A percentile compares a stretch with the other conserved stretches of the same genome.
Conservation (phyloP, 2,888 invertebrate species). For the Rutpela maculata region DNA sequence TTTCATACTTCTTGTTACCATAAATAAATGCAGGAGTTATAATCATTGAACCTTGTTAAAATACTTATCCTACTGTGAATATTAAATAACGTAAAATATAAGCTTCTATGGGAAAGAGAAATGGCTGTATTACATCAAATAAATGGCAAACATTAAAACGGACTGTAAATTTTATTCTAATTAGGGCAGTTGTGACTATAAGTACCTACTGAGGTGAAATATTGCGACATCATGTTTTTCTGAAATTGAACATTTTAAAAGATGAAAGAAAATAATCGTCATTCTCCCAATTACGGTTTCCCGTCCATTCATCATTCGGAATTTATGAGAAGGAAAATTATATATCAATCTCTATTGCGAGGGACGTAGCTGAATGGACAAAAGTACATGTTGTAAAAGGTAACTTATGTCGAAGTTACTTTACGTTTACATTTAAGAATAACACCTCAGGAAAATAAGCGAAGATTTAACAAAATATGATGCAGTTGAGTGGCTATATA, state of each 20-base stretch:
- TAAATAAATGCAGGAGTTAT: no score
- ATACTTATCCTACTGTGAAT: no score
- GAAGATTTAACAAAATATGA: no score
- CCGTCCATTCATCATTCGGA: not conserved
- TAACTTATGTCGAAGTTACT: not conserved
- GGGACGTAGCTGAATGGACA: not conserved
- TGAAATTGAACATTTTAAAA: not conserved
- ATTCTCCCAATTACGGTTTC: not conserved
- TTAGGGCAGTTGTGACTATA: not conserved
- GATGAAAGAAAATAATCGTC: not conserved
- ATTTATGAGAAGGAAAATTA: not conserved
- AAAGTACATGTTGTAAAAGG: not conserved
- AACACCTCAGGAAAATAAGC: no score
- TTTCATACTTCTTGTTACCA: no score
- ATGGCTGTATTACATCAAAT: not conserved
- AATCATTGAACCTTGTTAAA: no score
- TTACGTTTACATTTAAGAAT: no score
- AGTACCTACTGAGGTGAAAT: not conserved
- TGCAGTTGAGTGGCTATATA: no score
- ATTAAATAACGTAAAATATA: not conserved
- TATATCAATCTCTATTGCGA: not conserved
- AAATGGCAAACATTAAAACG: not conserved
- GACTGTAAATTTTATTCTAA: not conserved
- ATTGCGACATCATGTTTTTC: not conserved
- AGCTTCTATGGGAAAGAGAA: not conserved